A percentile compares a stretch with the other conserved stretches of the same genome.
Evolutionary conservation across 2,888 invertebrate species (phyloP).

Genomic region (Priocnemis perturbator): DNA sequence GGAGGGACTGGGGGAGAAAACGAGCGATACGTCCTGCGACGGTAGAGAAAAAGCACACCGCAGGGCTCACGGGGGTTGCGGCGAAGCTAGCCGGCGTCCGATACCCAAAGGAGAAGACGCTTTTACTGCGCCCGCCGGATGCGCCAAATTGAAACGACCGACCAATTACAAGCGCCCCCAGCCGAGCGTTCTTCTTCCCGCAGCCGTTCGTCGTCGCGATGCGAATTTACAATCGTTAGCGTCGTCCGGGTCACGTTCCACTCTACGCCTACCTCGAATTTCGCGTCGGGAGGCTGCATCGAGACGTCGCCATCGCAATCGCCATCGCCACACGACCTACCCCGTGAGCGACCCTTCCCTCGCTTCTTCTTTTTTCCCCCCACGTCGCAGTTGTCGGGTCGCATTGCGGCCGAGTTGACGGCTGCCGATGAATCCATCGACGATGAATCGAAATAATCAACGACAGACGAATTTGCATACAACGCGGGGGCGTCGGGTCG

Average conservation of each 20-base stretch:
- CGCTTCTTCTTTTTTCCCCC: not conserved
- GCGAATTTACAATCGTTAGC: conserved; percentile 38
- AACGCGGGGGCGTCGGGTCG: conserved; percentile 32
- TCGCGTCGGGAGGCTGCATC: conserved; percentile 13
- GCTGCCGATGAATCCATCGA: conserved; percentile 27
- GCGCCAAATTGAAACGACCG: conserved; percentile 41
- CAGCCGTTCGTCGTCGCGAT: conserved; percentile 12
- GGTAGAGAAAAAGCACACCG: not conserved
- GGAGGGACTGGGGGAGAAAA: not conserved
- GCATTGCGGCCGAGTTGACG: conserved; percentile 16
- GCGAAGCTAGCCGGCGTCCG: not conserved
- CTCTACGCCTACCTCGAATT: not conserved
- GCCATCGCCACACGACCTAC: too few relatives aligned
- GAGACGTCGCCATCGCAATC: not conserved
- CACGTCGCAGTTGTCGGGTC: not conserved
- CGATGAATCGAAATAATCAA: conserved; percentile 58
- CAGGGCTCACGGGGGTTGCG: not conserved
- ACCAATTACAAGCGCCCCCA: conserved; percentile 41
- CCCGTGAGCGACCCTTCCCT: not conserved
- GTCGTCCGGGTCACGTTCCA: not conserved
- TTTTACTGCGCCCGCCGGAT: conserved; percentile 33
- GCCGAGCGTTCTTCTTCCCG: not conserved
- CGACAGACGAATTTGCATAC: conserved; percentile 51
- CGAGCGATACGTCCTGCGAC: not conserved
- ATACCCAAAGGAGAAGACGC: conserved; percentile 42